Percentiles rank a stretch among this genome's conserved stretches.
Conservation (phyloP, 2,888 invertebrate genomes). For the Chloroclystis v-ata region DNA sequence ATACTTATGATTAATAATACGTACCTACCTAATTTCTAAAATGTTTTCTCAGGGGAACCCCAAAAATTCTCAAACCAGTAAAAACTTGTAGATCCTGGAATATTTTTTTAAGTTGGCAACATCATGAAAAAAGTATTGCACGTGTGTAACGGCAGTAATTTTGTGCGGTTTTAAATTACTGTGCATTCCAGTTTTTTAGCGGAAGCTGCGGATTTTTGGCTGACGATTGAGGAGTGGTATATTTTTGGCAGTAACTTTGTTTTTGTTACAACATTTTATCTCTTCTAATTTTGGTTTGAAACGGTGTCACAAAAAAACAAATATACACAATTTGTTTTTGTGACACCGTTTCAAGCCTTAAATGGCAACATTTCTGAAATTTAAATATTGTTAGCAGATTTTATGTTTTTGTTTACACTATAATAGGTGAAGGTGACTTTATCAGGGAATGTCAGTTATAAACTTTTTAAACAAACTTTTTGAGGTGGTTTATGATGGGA, state of each 20-base stretch:
- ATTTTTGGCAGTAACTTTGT: conserved; percentile 39
- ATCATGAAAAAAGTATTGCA: conserved; percentile 55
- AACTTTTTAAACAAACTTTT: no score
- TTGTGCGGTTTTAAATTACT: conserved; percentile 71
- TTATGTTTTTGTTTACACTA: no score
- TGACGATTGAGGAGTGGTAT: conserved; percentile 47
- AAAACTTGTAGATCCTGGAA: conserved; percentile 23
- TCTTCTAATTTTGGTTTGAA: conserved; percentile 18
- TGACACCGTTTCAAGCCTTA: neutral
- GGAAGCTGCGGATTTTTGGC: conserved; percentile 67
- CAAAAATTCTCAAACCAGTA: conserved; percentile 25
- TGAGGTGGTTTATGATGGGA: no score
- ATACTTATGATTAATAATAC: no score
- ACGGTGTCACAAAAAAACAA: no score
- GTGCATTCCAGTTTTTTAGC: conserved; percentile 61
- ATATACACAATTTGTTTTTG: no score
- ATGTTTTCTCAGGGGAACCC: conserved; percentile 7
- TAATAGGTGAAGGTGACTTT: no score
- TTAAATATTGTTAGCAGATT: no score
- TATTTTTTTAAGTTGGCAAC: conserved; percentile 47
- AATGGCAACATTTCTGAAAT: neutral
- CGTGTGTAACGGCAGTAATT: conserved; percentile 64
- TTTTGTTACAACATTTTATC: conserved; percentile 15
- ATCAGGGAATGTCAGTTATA: no score
- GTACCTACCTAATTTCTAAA: neutral